Base-by-base conservation (phyloP, 2,797 vertebrate species). In the Melanotaenia nigrans region DNA sequence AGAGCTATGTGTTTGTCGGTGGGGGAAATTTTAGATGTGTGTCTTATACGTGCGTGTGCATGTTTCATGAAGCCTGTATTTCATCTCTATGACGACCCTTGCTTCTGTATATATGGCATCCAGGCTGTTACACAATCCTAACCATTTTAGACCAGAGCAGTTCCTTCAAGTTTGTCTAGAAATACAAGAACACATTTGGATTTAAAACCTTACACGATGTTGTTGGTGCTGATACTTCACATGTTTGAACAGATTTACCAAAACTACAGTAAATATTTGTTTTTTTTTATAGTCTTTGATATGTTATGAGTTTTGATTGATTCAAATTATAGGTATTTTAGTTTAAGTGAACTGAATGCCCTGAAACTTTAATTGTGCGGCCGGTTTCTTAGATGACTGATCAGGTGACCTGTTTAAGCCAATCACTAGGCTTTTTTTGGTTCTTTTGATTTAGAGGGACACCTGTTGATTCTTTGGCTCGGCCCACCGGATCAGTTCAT, bases 381-480 rank as follows among this genome's bases (percentile, higher is more conserved):
- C 62, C 74, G 74, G 3, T 58, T 24, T 56, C n/a, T 49, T 84
- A 73, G 73, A 75, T 82, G 71, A 80, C 59, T 63, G 68, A 35
- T 86, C 89, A 92, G 72, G 86, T 93, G 92, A 90, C 68, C 18
- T 0, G 25, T 42, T 8, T 9, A 2, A 61, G 12, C 88, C 87
- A 91, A 90, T 90, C 82, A 57, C 1, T 0, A 5, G 9, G 30
- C 74, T 58, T 24, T 59, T 51, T 32, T 47, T 54, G 47, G 62
- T 71, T 45, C 38, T 13, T 60, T 54, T 53, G 62, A 55, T 68
- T 68, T 72, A 57, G 77, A 81, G 45, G 59, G 67, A 71, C 85
- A 90, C 85, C 78, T 90, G 90, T 90, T 91, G 86, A 89, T 82
- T 83, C 42, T 65, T 65, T 64, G 38, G 11, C 66, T 73, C 1